phyloP scores from a whole-genome alignment of 35 echinoderm and acorn worm genomes.

The Apostichopus parvimensis region DNA sequence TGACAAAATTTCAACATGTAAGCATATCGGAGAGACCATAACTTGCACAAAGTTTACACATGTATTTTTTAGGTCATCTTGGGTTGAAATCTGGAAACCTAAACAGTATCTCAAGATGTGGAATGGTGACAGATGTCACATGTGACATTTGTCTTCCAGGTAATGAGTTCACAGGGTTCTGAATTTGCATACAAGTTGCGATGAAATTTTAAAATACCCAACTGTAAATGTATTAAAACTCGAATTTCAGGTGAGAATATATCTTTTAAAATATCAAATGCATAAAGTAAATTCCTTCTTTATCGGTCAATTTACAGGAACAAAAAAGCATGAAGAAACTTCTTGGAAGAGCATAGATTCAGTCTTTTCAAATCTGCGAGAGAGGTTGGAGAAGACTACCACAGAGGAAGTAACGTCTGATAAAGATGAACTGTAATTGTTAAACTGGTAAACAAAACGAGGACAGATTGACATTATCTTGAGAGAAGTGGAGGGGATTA shows the following conservation, averaged over 20 bases:
- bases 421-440: background rate
- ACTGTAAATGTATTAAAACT: too few species aligned
- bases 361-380: conserved; percentile 60
- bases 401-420: background rate
- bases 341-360: conserved; percentile 74
- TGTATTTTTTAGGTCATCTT: background rate
- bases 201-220: too few species aligned
- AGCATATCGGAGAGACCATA: too few species aligned
- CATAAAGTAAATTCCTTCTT: background rate
- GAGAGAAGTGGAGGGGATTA: too few species aligned
- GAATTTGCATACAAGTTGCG: too few species aligned
- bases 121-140: background rate
- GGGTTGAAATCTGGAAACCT: background rate
- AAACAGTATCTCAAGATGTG: background rate
- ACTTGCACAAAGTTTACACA: too few species aligned
- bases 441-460: too few species aligned
- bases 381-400: background rate
- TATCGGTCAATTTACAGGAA: conserved; percentile 24
- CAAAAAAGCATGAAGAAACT: conserved; percentile 77
- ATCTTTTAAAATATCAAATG: background rate
- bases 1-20: too few species aligned
- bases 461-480: too few species aligned
- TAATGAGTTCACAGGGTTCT: too few species aligned
- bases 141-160: too few species aligned
- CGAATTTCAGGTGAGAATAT: too few species aligned